Conservation (phyloP, 2,797 vertebrate genomes). For the Coluber constrictor region DNA sequence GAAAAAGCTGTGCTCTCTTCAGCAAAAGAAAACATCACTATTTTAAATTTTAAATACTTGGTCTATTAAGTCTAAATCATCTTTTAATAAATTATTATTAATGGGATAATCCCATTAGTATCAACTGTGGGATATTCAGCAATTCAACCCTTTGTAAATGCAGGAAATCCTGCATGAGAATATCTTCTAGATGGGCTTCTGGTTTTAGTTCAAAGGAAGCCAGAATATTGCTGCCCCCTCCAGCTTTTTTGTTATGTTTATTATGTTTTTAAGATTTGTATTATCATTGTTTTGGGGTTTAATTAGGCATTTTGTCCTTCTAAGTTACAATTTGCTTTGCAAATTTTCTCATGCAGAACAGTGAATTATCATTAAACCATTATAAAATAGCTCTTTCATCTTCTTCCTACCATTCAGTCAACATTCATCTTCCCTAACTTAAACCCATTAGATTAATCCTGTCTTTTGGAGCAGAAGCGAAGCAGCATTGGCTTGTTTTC, state of each 20-base stretch:
- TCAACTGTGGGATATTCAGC: not conserved
- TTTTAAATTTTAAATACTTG: not conserved
- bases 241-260: not conserved
- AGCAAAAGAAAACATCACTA: not conserved
- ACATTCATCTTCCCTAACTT: not conserved
- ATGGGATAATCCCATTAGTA: not conserved
- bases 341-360: not conserved
- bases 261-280: not conserved
- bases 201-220: not conserved
- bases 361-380: not conserved
- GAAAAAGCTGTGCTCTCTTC: not conserved
- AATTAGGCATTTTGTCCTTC: not conserved
- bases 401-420: not conserved
- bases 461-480: not conserved
- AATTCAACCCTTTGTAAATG: not conserved
- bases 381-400: not conserved
- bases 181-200: not conserved
- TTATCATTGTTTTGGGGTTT: not conserved
- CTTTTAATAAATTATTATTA: not conserved
- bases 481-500: not conserved
- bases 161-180: not conserved
- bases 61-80: not conserved
- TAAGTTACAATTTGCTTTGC: not conserved
- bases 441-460: not conserved
- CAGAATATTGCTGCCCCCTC: not conserved